Base-by-base conservation (phyloP, 2,113 vertebrate species). In the Neolamprologus hecqui region DNA sequence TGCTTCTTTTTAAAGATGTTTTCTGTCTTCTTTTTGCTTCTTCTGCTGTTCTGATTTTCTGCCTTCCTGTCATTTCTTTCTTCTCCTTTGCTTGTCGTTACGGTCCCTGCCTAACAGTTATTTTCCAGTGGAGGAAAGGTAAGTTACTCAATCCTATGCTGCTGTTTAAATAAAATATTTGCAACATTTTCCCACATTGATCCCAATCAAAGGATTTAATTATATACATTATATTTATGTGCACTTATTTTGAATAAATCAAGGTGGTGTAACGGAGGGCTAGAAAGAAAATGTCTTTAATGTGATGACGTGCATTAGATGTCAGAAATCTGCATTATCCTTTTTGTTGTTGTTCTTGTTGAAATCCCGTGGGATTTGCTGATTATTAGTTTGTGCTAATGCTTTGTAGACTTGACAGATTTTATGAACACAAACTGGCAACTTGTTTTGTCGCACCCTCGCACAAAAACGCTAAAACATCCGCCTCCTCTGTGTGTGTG, bases 81-180 rank as follows among this genome's bases (percentile, higher is more conserved):
- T 91, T 82, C 84, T 88, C 77, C 79, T 21, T 81, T 79, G 77
- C 26, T 68, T 90, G 11, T 86, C 35, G 37, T 83, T 57, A 84
- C 83, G 31, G 15, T 15, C 9, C 5, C 68, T 81, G 60, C 49
- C 82, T 85, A 83, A 68, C 82, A 95, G 96, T 93, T 97, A 3
- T 97, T 95, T 84, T 93, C 92, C 85, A 92, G 80, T 49, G 96
- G 94, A 92, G 83, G 88, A 54, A 97, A 97, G 95, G 96, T 97
- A 96, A 92, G 96, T 73, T 15, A 35, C 42, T 65, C 42, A 68
- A 84, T 40, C 17, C 58, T 28, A 54, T 85, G 60, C 37, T 87
- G 35, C 6, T 57, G 35, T 3, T 55, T 65, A 4, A 68, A 9
- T 28, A 8, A 42, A 79, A 65, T 35, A 31, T 21, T 57, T 49